A percentile compares a stretch with the other conserved stretches of the same genome.
Evolutionary conservation across 2,888 invertebrate genomes (phyloP).

Genomic region (Parascotia fuliginaria): DNA sequence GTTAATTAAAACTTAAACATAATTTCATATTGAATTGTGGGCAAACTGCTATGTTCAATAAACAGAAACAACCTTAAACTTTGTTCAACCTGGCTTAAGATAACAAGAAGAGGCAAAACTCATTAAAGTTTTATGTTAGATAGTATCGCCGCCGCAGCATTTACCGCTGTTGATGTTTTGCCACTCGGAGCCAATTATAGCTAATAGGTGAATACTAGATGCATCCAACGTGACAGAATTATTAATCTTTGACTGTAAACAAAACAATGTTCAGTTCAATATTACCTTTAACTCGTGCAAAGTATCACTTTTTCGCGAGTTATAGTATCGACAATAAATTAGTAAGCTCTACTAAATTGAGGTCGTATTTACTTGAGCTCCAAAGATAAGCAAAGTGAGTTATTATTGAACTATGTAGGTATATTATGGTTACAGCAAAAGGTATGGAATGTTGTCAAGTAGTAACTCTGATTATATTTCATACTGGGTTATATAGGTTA

Average conservation of each 20-base stretch:
- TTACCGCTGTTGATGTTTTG: constrained; percentile 63
- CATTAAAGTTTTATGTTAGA: constrained; percentile 81
- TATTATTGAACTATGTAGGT: too few species aligned
- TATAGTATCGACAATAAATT: too few species aligned
- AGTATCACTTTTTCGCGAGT: too few species aligned
- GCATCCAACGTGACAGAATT: constrained; percentile 8
- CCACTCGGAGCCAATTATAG: constrained; percentile 58
- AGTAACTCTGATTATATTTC: too few species aligned
- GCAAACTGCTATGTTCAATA: constrained; percentile 66
- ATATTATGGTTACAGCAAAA: too few species aligned
- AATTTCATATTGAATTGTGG: constrained; percentile 67
- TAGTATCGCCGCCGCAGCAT: constrained; percentile 42
- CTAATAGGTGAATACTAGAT: constrained; percentile 42
- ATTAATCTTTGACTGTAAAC: constrained; percentile 17
- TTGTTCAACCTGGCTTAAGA: constrained; percentile 68
- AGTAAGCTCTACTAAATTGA: too few species aligned
- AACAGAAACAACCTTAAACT: constrained; percentile 71
- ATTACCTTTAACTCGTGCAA: too few species aligned
- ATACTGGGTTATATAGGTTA: too few species aligned
- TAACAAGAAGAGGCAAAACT: constrained; percentile 78
- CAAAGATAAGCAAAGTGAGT: too few species aligned
- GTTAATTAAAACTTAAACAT: constrained; percentile 72
- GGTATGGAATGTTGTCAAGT: too few species aligned
- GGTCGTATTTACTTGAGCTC: too few species aligned
- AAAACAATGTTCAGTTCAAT: too few species aligned